Conservation (phyloP, 2,113 vertebrate species). For the Spheniscus mendiculus region DNA sequence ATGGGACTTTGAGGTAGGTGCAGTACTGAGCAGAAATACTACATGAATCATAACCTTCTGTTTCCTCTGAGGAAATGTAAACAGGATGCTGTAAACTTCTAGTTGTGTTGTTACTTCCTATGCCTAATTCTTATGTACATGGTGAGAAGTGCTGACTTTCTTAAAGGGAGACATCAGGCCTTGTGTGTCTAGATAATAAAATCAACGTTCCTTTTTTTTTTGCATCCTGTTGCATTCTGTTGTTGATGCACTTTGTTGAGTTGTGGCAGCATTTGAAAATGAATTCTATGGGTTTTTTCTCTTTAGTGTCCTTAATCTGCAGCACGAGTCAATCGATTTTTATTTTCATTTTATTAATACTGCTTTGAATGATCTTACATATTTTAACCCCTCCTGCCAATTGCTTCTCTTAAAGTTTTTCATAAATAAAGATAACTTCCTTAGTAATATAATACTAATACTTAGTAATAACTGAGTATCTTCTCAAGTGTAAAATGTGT, state of each 20-base stretch:
- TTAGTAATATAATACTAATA: not conserved
- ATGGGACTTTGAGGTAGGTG: not conserved
- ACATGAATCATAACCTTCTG: not conserved
- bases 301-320: not conserved
- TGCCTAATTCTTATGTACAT: not conserved
- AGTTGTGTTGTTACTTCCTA: not conserved
- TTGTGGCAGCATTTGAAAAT: not conserved
- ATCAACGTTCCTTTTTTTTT: not conserved
- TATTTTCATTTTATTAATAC: not conserved
- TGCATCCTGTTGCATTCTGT: not conserved
- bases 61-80: not conserved
- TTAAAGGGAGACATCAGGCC: not conserved
- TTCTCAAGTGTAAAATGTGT: not conserved
- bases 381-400: not conserved
- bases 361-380: not conserved
- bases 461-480: not conserved
- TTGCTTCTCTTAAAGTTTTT: not conserved
- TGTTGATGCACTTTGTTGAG: not conserved
- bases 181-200: not conserved
- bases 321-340: not conserved
- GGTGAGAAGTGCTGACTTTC: not conserved
- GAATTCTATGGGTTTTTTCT: not conserved
- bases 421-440: not conserved
- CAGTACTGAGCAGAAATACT: not conserved
- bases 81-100: not conserved